phyloP scores from a whole-genome alignment of 2,113 vertebrate species.

The Gopherus flavomarginatus region DNA sequence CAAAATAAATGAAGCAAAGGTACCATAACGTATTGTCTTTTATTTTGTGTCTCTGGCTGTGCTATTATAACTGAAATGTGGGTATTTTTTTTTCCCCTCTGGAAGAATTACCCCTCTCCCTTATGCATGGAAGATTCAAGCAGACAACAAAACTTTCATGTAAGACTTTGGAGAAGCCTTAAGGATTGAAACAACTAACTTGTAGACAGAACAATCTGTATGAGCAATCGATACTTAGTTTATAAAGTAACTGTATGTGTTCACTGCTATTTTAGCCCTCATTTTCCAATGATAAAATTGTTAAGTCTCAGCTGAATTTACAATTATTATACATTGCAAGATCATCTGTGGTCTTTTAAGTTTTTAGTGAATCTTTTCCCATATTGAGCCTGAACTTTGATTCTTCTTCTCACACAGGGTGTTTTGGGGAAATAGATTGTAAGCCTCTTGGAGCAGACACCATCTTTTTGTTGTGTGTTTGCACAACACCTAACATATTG shows the following conservation, averaged over 20 bases:
- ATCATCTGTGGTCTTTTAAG: conserved; percentile 59
- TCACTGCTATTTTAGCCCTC: conserved; percentile 69
- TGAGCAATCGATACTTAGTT: conserved; percentile 64
- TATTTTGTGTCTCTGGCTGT: conserved; percentile 85
- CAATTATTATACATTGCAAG: conserved; percentile 50
- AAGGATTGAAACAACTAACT: conserved; percentile 69
- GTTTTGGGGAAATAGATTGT: background rate
- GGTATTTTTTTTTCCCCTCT: conserved; percentile 60
- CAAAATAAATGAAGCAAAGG: conserved; percentile 84
- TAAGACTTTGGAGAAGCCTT: conserved; percentile 75
- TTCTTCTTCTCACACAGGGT: conserved; percentile 18
- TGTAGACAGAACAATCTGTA: conserved; percentile 63
- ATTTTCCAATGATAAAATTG: conserved; percentile 55
- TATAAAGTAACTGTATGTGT: conserved; percentile 68
- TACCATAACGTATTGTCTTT: conserved; percentile 84
- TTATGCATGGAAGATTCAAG: conserved; percentile 79
- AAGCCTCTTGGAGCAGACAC: background rate
- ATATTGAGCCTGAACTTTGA: background rate
- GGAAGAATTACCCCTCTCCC: conserved; percentile 47
- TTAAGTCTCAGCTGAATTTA: conserved; percentile 53
- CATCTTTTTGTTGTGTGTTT: background rate
- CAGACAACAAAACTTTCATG: conserved; percentile 67
- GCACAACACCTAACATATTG: background rate
- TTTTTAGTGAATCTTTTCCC: conserved; percentile 41
- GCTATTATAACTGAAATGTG: conserved; percentile 75